Evolutionary conservation across 2,888 invertebrate genomes (phyloP).

Genomic region (Gerosis bhagava): DNA sequence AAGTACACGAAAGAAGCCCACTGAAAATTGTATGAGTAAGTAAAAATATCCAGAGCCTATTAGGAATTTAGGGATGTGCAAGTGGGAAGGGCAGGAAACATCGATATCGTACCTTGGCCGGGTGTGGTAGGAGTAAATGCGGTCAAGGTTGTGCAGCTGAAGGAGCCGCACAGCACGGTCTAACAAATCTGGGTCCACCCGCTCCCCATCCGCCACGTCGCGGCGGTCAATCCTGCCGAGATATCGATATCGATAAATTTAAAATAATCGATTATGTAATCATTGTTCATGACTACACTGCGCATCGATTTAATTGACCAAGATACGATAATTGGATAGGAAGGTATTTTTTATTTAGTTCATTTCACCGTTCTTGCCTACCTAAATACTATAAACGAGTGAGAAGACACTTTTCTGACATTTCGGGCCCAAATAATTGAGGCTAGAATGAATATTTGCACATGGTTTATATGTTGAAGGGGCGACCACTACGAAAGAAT

Average conservation of each 20-base stretch:
- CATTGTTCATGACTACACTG: constrained; percentile 50
- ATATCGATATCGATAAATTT: constrained; percentile 72
- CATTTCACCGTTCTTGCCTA: no score
- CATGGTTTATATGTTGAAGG: no score
- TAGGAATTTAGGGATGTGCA: constrained; percentile 23
- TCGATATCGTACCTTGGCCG: constrained; percentile 82
- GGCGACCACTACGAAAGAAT: no score
- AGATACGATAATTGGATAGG: constrained; percentile 68
- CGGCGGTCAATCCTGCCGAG: constrained; percentile 80
- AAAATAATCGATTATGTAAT: no score
- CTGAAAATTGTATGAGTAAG: no score
- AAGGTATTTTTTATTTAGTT: no score
- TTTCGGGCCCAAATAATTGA: no score
- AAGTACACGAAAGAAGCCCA: no score
- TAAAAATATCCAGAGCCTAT: no score
- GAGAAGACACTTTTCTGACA: no score
- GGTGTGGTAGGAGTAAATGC: constrained; percentile 82
- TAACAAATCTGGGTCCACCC: constrained; percentile 76
- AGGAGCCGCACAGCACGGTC: constrained; percentile 80
- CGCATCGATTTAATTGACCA: constrained; percentile 51
- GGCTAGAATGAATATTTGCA: no score
- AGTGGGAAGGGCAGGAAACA: constrained; percentile 48
- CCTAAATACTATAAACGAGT: not conserved
- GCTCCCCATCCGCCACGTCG: constrained; percentile 66
- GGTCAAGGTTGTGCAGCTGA: constrained; percentile 81